phyloP scores from a whole-genome alignment of 2,888 invertebrate species.

The Rugalucina vietnamica region DNA sequence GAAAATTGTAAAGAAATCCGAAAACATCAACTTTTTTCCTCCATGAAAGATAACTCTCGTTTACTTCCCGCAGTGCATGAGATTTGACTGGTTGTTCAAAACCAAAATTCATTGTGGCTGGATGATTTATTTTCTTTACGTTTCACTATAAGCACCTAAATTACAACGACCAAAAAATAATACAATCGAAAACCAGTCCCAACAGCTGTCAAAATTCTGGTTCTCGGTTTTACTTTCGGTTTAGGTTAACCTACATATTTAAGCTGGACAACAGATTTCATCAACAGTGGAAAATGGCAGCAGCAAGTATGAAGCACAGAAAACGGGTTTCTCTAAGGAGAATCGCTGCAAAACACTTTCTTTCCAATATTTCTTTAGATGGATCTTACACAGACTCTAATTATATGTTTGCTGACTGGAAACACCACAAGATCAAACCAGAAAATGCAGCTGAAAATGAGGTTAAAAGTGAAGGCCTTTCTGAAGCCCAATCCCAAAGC shows the following conservation, averaged over 20 bases:
- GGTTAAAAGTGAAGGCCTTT: background rate
- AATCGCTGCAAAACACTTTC: conserved; percentile 96
- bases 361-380: conserved; percentile 97
- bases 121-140: background rate
- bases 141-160: background rate
- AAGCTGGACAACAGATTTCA: background rate
- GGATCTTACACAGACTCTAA: conserved; percentile 90
- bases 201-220: background rate
- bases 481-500: background rate
- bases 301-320: conserved; percentile 69
- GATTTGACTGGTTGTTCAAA: conserved; percentile 6
- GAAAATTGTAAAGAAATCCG: conserved; percentile 2
- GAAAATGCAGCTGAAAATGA: conserved; percentile 29
- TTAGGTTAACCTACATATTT: background rate
- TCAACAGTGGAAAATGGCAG: conserved; percentile 54
- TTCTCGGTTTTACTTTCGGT: conserved; percentile 5
- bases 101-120: background rate
- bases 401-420: conserved; percentile 76
- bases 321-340: conserved; percentile 79
- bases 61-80: conserved; percentile 26
- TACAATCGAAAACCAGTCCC: background rate
- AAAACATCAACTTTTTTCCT: conserved; percentile 9
- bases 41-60: conserved; percentile 15
- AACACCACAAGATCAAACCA: conserved; percentile 65
- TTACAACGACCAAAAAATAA: background rate